A percentile compares a stretch with the other conserved stretches of the same genome.
Evolutionary conservation across 1,140 invertebrate species (phyloP).

Genomic region (Rhagoletis zephyria): DNA sequence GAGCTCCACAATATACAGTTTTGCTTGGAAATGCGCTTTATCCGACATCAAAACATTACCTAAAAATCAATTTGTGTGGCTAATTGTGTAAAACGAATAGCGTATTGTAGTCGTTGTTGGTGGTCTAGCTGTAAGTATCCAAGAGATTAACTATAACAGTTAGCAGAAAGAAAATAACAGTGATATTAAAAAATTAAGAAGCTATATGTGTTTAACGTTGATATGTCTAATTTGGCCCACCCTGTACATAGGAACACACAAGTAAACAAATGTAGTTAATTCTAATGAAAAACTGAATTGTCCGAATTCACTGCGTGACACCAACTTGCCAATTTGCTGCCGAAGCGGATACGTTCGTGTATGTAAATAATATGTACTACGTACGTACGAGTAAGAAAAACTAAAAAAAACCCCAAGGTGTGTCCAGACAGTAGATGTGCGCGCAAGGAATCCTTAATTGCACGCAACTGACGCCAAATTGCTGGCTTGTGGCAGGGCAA

Average conservation of each 20-base stretch:
- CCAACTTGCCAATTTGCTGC: neutral
- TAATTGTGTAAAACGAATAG: no score
- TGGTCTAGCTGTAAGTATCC: no score
- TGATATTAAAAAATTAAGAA: no score
- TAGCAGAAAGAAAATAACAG: neutral
- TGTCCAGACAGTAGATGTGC: neutral
- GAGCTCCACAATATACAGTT: no score
- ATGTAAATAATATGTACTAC: neutral
- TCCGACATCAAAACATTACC: no score
- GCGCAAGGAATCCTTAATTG: constrained; percentile 1
- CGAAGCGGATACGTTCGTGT: neutral
- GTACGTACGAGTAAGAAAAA: neutral
- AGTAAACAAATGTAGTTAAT: neutral
- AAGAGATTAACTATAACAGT: neutral
- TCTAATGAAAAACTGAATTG: neutral
- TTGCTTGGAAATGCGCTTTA: no score
- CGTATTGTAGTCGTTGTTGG: no score
- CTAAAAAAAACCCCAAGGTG: constrained; percentile 4
- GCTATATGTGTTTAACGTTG: no score
- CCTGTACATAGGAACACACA: neutral
- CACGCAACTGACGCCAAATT: neutral
- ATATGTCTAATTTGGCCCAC: no score
- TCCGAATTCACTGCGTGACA: constrained; percentile 1
- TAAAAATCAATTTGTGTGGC: no score
- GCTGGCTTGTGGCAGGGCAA: neutral